Evolutionary conservation across 1,140 invertebrate species (phyloP), one percentile per base, ranked within the genome.

Genomic region (Episyrphus balteatus): DNA sequence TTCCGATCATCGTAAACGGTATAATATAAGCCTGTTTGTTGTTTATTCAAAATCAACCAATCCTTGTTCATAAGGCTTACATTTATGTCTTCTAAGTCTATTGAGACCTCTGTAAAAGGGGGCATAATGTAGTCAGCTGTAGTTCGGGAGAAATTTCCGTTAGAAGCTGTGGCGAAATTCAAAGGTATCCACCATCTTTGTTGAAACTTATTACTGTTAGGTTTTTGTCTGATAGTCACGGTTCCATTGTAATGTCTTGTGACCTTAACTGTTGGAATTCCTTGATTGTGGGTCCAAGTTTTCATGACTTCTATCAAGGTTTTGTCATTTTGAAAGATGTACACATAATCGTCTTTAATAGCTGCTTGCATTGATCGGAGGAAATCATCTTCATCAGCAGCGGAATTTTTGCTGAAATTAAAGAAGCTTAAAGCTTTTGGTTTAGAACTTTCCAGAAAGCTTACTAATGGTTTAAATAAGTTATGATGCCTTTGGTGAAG

Each of bases 11-110:
- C 76, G 47, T 84, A 84, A 46, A 77, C 78, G 0, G 83, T 79
- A 15, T 79, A 73, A 53, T 82, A 83, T 48, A 77, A 82, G 26
- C 80, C 80, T 33, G 70, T 75, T 52, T 78, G 71, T 51, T 79
- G 74, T 14, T 78, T 72, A 51, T 81, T 81, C 1, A 81, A 40
- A 12, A 81, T 71, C 33, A 71, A 71, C 79, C 79, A 81, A 5
- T 73, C 69, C 17, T 64, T 60, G 9, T 59, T n/a, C 21, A 5
- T 26, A 2, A 63, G 21, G 33, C 59, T 44, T 31, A 66, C 42
- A 7, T 54, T 44, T 13, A 63, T 50, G 7, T 63, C 53, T 7
- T 53, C 49, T 17, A 59, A 38, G 5, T 42, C 51, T 10, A 62
- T 19, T 1, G 59, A 57, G n/a, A 54, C 51, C 40, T 59, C 47